Conservation (phyloP, 2,888 invertebrate species). For the Blastobasis adustella region DNA sequence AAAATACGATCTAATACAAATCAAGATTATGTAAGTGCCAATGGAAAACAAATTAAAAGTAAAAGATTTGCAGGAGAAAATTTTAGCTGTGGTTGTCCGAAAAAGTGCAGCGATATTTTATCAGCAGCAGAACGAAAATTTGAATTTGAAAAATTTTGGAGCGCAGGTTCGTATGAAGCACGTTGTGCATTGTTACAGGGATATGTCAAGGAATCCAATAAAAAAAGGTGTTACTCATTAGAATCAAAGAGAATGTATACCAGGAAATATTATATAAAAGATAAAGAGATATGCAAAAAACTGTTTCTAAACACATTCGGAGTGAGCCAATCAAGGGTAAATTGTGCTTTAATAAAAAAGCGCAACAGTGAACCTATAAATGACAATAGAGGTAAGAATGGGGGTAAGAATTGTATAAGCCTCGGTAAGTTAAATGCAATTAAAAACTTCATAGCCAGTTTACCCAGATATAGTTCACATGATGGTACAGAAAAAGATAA, state of each 20-base stretch:
- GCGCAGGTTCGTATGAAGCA: not conserved
- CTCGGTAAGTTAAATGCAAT: not conserved
- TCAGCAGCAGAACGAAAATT: not conserved
- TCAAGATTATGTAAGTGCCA: not conserved
- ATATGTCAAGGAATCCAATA: not conserved
- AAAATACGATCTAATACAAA: not conserved
- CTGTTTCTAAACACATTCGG: not conserved
- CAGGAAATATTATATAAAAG: not conserved
- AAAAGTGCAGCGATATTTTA: not conserved
- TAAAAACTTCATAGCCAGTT: conserved; percentile 2
- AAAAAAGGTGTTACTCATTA: not conserved
- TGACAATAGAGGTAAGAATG: conserved; percentile 3
- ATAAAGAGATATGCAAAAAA: not conserved
- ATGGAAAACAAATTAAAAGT: not conserved
- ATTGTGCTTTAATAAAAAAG: not conserved
- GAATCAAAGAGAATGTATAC: not conserved
- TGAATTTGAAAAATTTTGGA: not conserved
- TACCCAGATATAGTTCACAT: conserved; percentile 9
- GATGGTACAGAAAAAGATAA: conserved; percentile 6
- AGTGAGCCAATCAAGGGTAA: not conserved
- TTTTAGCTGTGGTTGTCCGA: not conserved
- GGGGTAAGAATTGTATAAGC: conserved; percentile 2
- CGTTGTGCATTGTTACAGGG: not conserved
- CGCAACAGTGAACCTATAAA: not conserved
- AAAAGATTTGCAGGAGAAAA: not conserved